Base-by-base conservation (phyloP, 2,888 invertebrate genomes). In the Margaritifera margaritifera region DNA sequence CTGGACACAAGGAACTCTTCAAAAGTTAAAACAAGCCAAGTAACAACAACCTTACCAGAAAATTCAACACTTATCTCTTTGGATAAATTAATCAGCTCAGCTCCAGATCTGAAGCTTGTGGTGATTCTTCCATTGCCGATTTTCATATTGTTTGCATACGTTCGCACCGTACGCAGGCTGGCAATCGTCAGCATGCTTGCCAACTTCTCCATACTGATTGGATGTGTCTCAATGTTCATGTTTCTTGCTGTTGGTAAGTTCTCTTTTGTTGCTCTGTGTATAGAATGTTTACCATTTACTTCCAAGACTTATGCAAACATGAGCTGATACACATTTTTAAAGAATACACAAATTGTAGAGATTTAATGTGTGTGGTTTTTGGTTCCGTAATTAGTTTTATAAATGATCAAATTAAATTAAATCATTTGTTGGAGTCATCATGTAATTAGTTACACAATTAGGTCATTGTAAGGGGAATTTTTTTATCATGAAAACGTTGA, bases 161-260 rank as follows among this genome's bases (percentile, higher is more conserved):
- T 89, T 20, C 80, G 84, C 42, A 80, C 78, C 62, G 78, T 89
- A 1, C 80, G 89, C 6, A 78, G 82, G 22, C 72, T 89, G 42
- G 86, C 86, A 19, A 74, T 78, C n/a, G 80, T 89, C 66, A 88
- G 88, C 69, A 74, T 83, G 6, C 60, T 84, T 2, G 89, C 89
- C 5, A 84, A 88, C 68, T 22, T 83, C 0, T 82, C 85, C 62
- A 86, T 89, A 56, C 74, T 84, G 22, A 62, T 82, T 52, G 89
- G 88, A 42, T 85, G 83, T 71, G 65, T 84, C 6, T 78, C 85
- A 22, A 82, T 88, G 4, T 67, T 87, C 27, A 66, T 69, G 8
- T 86, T 78, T 64, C 69, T 89, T 6, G 56, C 83, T 25, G 52
- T 71, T 63, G 82, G 88, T 88, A 78, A 80, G 85, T 80, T 20